Evolutionary conservation across 2,888 invertebrate species (phyloP).

Genomic region (Philaethria dido): DNA sequence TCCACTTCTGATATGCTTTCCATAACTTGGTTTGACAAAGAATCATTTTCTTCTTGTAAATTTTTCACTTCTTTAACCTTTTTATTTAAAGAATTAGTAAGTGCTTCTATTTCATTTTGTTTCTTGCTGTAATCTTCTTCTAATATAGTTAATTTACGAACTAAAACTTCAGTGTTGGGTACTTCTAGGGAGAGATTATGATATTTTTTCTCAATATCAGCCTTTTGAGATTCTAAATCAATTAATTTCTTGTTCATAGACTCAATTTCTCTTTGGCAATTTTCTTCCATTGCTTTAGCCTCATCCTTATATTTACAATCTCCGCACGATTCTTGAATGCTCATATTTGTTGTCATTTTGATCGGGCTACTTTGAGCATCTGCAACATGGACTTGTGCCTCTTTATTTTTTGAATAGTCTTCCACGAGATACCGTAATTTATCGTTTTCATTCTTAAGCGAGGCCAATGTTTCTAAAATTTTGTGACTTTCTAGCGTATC

Average conservation of each 20-base stretch:
- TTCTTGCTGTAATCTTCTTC: conserved; percentile 60
- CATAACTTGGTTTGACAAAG: conserved; percentile 83
- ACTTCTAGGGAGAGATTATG: conserved; percentile 59
- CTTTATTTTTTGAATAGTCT: conserved; percentile 45
- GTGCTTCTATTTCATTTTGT: conserved; percentile 55
- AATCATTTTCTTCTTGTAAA: conserved; percentile 80
- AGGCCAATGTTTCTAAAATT: conserved; percentile 51
- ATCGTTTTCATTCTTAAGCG: conserved; percentile 59
- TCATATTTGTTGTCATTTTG: conserved; percentile 41
- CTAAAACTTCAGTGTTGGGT: conserved; percentile 56
- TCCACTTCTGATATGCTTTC: conserved; percentile 84
- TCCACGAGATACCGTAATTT: conserved; percentile 54
- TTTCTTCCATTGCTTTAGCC: conserved; percentile 42
- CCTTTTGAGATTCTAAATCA: conserved; percentile 54
- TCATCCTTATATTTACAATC: conserved; percentile 49
- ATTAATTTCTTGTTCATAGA: conserved; percentile 52
- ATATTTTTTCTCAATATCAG: conserved; percentile 60
- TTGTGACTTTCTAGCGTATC: conserved; percentile 50
- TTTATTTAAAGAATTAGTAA: conserved; percentile 51
- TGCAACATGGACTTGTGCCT: conserved; percentile 36
- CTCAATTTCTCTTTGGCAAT: conserved; percentile 51
- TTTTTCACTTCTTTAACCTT: conserved; percentile 57
- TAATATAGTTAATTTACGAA: conserved; percentile 57
- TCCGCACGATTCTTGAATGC: conserved; percentile 40
- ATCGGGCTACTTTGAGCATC: conserved; percentile 56